Evolutionary conservation across 2,113 vertebrate genomes (phyloP).

Genomic region (Nycticryphes semicollaris): DNA sequence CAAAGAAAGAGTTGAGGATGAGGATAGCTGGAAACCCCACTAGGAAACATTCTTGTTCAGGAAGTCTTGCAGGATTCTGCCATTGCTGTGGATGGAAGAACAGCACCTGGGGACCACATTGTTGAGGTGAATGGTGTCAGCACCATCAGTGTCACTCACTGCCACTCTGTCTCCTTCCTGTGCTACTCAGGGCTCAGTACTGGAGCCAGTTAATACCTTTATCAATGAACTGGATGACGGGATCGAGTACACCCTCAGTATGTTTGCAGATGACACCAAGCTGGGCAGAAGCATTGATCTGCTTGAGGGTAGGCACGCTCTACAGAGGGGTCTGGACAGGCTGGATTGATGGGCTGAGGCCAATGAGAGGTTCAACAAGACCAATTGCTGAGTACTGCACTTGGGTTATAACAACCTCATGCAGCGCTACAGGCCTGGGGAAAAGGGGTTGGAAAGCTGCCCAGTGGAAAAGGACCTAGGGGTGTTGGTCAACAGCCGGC

Average conservation of each 20-base stretch:
- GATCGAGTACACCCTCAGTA: not conserved
- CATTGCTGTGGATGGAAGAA: constrained; percentile 74
- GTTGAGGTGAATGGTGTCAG: constrained; percentile 83
- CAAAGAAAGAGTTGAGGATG: constrained; percentile 77
- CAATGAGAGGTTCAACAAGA: not conserved
- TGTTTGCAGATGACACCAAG: not conserved
- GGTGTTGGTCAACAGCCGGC: no score
- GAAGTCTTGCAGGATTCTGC: constrained; percentile 79
- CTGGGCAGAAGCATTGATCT: not conserved
- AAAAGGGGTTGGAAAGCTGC: not conserved
- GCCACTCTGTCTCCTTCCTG: constrained; percentile 74
- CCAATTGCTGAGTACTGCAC: not conserved
- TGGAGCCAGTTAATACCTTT: no score
- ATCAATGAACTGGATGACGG: not conserved
- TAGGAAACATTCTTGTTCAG: constrained; percentile 83
- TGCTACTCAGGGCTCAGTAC: constrained; percentile 32
- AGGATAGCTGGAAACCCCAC: constrained; percentile 80
- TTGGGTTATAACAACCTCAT: not conserved
- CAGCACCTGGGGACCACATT: constrained; percentile 83
- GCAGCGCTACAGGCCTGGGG: not conserved
- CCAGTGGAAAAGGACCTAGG: rapidly evolving
- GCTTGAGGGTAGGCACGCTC: not conserved
- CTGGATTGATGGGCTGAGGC: rapidly evolving
- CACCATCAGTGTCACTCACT: constrained; percentile 77
- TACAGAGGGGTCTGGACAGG: not conserved